A percentile compares a stretch with the other conserved stretches of the same genome.
These are phyloP conservation scores for Acipenser oxyrinchus DNA, from an alignment of 2,797 vertebrate species.

Conservation along the genomic window DNA sequence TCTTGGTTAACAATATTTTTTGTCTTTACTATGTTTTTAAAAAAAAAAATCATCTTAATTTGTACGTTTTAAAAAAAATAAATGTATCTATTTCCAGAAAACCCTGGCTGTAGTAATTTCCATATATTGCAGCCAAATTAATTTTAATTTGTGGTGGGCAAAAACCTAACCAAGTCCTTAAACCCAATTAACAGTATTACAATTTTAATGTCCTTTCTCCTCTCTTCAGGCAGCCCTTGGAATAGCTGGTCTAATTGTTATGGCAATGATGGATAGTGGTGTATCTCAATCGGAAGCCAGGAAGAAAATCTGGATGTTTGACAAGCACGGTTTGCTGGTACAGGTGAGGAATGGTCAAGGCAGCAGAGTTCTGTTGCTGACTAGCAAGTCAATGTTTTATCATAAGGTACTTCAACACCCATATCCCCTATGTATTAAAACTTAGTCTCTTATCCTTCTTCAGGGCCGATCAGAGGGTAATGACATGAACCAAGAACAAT, in stretches of 20 bases:
- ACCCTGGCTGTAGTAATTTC: not conserved
- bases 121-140: no score
- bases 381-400: not conserved
- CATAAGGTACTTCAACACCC: no score
- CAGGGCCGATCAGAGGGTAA: slow-evolving; percentile 66
- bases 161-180: no score
- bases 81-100: not conserved
- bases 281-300: slow-evolving; percentile 68
- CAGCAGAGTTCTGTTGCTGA: not conserved
- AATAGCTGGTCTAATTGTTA: slow-evolving; percentile 91
- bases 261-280: slow-evolving; percentile 83
- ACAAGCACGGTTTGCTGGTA: slow-evolving; percentile 79
- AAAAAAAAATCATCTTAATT: no score
- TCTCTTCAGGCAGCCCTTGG: slow-evolving; percentile 80
- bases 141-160: no score
- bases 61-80: no score
- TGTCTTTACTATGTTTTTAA: no score
- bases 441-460: slow-evolving; percentile 15
- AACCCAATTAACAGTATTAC: no score
- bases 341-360: slow-evolving; percentile 58
- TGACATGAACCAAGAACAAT: slow-evolving; percentile 77
- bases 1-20: no score
- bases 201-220: no score
- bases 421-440: slow-evolving; percentile 13
- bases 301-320: slow-evolving; percentile 87